Evolutionary conservation across 2,113 vertebrate species (phyloP), one percentile per base, ranked within the genome.

Genomic region (Brienomyrus brachyistius): DNA sequence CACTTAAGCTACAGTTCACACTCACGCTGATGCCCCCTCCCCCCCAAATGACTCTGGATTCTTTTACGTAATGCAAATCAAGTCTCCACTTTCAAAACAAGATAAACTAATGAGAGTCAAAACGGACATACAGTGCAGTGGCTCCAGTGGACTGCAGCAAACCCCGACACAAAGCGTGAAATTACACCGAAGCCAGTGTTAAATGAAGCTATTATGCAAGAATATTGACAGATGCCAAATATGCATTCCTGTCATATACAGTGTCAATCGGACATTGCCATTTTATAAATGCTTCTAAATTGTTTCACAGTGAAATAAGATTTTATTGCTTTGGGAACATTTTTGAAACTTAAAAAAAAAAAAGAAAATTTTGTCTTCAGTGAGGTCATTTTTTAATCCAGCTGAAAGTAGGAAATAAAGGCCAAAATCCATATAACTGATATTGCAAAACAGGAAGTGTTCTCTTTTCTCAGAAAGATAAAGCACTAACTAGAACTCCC

Each of bases 1-100:
- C 87, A 88, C 56, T 90, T 89, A 80, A 90, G 90, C 91, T 90
- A 50, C 87, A 83, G 66, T 47, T 70, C 88, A 90, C 89, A 86
- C 90, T 90, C 35, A 59, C 47, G 70, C 70, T 59, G 70, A 59
- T 40, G 31, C 82, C 17, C 83, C 43, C 21, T 1, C 7, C 35
- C 21, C 21, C 62, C n/a, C 4, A 27, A 66, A 66, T 27, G 23
- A 66, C 59, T 66, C 56, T 1, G 59, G 31, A 27, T 31, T 66
- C n/a, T 66, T 66, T 31, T 70, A 70, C 31, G n/a, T 31, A 13
- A 70, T 70, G 62, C 56, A 82, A 45, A 82, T 45, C 50, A 86
- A 86, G 47, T 51, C 50, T 51, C 23, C 77, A 82, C 40, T 23
- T 40, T 21, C 48, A 10, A 86, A 51, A 51, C 45, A 23, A 31